phyloP scores from a whole-genome alignment of 2,113 vertebrate species.

The Phaethornis superciliosus region DNA sequence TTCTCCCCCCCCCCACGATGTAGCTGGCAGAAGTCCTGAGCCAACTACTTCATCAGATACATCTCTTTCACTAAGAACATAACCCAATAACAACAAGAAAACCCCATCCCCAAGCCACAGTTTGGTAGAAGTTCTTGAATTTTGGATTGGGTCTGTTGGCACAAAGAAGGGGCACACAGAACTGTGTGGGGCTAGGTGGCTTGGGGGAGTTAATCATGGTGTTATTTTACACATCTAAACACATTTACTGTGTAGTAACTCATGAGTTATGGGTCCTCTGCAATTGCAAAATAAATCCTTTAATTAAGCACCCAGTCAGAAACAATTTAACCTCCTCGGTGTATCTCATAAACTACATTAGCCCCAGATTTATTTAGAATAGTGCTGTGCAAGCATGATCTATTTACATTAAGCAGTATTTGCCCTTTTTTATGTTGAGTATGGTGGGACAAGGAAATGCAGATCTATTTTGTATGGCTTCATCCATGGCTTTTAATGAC shows the following conservation, averaged over 20 bases:
- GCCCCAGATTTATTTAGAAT: slow-evolving; percentile 61
- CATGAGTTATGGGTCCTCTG: slow-evolving; percentile 70
- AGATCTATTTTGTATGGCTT: slow-evolving; percentile 24
- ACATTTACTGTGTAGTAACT: slow-evolving; percentile 73
- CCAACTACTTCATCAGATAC: neutral
- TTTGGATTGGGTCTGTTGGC: neutral
- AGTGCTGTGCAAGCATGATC: slow-evolving; percentile 41
- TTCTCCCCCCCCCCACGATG: neutral
- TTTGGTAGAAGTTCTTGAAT: neutral
- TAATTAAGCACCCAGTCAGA: slow-evolving; percentile 74
- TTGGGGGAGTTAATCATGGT: slow-evolving; percentile 47
- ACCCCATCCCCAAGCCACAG: neutral
- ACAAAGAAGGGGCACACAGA: neutral
- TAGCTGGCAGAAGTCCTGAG: neutral
- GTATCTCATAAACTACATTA: slow-evolving; percentile 70
- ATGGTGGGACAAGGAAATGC: neutral
- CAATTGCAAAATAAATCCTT: slow-evolving; percentile 75
- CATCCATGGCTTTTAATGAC: neutral
- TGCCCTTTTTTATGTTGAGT: neutral
- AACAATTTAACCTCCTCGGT: slow-evolving; percentile 70
- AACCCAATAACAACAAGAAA: neutral
- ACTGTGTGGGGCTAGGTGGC: neutral
- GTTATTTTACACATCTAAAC: slow-evolving; percentile 72
- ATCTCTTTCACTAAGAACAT: neutral
- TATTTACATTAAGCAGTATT: slow-evolving; percentile 34